Percentiles rank a stretch among this genome's conserved stretches.
These are phyloP conservation scores for Stichopus horrens DNA, from an alignment of 53 echinoderm and acorn worm genomes.

Conservation along the genomic window DNA sequence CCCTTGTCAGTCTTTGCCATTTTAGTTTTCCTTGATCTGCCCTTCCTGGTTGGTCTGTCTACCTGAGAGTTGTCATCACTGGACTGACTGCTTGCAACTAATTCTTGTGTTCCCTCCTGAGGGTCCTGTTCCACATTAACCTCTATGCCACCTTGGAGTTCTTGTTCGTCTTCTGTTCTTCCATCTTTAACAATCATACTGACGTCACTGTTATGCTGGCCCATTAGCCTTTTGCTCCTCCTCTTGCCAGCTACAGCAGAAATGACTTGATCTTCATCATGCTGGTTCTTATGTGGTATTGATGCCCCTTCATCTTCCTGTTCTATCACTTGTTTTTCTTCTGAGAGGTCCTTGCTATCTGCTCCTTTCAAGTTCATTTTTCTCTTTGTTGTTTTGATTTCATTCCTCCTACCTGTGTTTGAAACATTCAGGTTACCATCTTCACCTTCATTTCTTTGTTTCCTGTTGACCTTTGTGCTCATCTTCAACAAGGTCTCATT, in stretches of 20 bases:
- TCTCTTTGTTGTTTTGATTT: slow-evolving; percentile 8
- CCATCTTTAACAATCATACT: neutral
- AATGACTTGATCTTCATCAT: too few species aligned
- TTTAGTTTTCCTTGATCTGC: neutral
- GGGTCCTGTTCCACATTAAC: too few species aligned
- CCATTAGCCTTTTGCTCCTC: neutral
- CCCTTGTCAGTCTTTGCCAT: neutral
- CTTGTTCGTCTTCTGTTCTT: neutral
- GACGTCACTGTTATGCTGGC: neutral
- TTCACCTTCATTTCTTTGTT: neutral
- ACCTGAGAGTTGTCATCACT: neutral
- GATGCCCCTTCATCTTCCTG: too few species aligned
- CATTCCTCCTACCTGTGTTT: neutral
- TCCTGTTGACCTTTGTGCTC: neutral
- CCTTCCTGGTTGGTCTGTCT: neutral
- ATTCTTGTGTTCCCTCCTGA: too few species aligned
- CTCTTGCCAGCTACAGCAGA: neutral
- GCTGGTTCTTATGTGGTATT: too few species aligned
- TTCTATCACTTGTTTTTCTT: neutral
- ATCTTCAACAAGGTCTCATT: neutral
- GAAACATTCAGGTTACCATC: neutral
- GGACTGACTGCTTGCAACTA: too few species aligned
- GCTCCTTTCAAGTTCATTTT: slow-evolving; percentile 1
- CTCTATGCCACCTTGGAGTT: neutral
- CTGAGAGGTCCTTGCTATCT: neutral